Evolutionary conservation across 2,888 invertebrate species (phyloP), one percentile per base, ranked within the genome.

Genomic region (Cryptus viduatorius): DNA sequence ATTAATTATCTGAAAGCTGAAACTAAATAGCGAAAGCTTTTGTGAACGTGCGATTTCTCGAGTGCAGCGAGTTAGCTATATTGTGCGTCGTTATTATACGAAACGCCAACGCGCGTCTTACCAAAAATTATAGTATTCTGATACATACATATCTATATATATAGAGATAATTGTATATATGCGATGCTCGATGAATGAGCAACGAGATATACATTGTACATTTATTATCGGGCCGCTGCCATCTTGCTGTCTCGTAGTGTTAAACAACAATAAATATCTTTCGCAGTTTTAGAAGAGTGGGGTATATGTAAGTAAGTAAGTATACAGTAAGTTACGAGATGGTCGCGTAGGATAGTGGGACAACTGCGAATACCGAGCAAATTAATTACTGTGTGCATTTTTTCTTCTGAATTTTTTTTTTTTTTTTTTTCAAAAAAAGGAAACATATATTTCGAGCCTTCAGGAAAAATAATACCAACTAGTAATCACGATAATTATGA

Each of bases 201-300:
- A 89, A 88, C 87, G 87, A 89, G 87, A 87, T 76, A 83, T 71
- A 82, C 79, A 80, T 77, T 81, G 82, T 79, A 79, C 75, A 86
- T 86, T 82, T 85, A 83, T 37, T 86, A 86, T 84, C 75, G 84
- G 91, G 94, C 94, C 95, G 94, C 95, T 94, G 95, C 95, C 95
- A 95, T 95, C 95, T 95, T 95, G 95, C 95, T 94, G 94, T 93
- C 94, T 94, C 94, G 92, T 92, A 78, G 81, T 78, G 78, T 61
- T 89, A 89, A 87, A 77, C 89, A 90, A 83, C 76, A 84, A 80
- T 73, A 48, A 85, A 10, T 75, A 61, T 79, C 76, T 29, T 81
- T 67, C 53, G 71, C 37, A 42, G 50, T 50, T 29, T 67, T 31
- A 77, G 50, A 24, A 50, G 67, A 29, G 31, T 64, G 65, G 48